These are phyloP conservation scores for Darwinula stevensoni DNA, from an alignment of 2,888 invertebrate genomes.

Conservation along the genomic window DNA sequence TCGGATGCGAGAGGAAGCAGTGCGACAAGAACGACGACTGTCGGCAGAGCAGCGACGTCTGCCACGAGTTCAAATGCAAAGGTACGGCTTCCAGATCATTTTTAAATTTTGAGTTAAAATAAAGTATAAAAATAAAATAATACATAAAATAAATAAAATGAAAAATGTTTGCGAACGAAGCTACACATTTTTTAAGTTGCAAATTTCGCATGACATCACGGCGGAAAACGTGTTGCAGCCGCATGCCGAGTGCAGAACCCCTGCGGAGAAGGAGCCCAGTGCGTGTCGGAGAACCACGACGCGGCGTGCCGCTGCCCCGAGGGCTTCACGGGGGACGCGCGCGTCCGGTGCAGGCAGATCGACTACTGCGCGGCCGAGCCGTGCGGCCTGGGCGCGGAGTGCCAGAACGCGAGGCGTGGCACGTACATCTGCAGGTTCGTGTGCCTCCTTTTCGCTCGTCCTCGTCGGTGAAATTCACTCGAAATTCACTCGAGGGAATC, in stretches of 20 bases:
- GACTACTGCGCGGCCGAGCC: conserved; percentile 48
- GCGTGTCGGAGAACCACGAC: conserved; percentile 49
- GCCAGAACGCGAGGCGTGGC: conserved; percentile 40
- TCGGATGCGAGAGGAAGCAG: conserved; percentile 49
- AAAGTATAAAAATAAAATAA: no score
- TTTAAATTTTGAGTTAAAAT: background rate
- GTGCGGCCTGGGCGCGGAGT: conserved; percentile 47
- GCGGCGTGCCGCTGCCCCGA: conserved; percentile 57
- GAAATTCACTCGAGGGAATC: background rate
- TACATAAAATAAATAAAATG: no score
- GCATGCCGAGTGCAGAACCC: conserved; percentile 52
- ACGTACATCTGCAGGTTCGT: conserved; percentile 33
- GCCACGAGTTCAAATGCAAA: conserved; percentile 45
- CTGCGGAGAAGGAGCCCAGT: conserved; percentile 55
- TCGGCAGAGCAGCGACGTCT: conserved; percentile 40
- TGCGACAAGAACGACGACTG: conserved; percentile 39
- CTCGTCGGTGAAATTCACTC: no score
- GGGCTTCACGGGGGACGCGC: conserved; percentile 46
- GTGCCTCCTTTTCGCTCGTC: background rate
- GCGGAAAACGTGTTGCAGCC: conserved; percentile 24
- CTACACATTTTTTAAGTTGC: no score
- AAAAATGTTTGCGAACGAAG: no score
- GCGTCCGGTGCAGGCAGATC: conserved; percentile 33
- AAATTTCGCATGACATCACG: no score
- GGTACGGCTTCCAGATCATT: conserved; percentile 7